Evolutionary conservation across 2,113 vertebrate genomes (phyloP).

Genomic region (Passer domesticus): DNA sequence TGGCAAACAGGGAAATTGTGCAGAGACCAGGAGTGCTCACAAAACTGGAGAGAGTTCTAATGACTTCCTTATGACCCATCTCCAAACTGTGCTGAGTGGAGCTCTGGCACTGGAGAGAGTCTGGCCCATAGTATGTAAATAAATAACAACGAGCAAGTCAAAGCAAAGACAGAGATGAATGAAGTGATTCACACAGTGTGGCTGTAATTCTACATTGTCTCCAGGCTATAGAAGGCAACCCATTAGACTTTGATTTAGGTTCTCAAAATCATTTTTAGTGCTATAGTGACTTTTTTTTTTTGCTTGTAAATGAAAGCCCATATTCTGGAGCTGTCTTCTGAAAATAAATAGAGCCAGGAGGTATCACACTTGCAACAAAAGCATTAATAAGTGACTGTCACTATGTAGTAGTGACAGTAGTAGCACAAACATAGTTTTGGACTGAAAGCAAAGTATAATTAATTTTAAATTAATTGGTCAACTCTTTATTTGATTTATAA

Average conservation of each 20-base stretch:
- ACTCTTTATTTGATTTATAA: background rate
- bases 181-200: background rate
- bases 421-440: background rate
- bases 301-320: background rate
- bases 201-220: background rate
- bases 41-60: background rate
- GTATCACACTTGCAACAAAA: background rate
- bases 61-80: slow-evolving; percentile 44
- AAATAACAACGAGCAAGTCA: slow-evolving; percentile 9
- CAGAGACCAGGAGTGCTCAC: background rate
- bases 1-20: background rate
- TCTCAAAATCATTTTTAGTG: background rate
- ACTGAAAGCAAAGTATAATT: background rate
- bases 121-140: background rate
- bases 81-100: background rate
- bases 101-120: slow-evolving; percentile 21
- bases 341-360: background rate
- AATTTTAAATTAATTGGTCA: background rate
- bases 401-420: too few relatives aligned
- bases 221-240: background rate
- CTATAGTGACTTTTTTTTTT: background rate
- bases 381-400: background rate
- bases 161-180: slow-evolving; percentile 9
- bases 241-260: background rate
- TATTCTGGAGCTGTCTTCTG: background rate